Evolutionary conservation across 2,888 invertebrate species (phyloP).

Genomic region (Lutraria lutraria): DNA sequence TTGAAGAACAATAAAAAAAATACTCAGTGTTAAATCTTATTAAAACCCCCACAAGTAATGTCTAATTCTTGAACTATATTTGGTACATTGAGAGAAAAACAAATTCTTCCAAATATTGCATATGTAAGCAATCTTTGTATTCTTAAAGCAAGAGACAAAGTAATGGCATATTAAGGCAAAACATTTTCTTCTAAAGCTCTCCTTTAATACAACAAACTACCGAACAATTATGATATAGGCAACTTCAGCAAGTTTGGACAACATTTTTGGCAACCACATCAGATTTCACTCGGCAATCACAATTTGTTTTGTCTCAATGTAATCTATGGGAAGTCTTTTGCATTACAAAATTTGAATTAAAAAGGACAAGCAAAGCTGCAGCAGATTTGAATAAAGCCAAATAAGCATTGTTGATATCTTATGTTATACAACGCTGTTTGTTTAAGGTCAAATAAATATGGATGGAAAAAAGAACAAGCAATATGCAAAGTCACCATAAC

Average conservation of each 20-base stretch:
- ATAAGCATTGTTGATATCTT: too few relatives aligned
- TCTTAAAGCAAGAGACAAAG: not conserved
- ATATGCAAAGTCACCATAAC: too few relatives aligned
- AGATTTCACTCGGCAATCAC: too few relatives aligned
- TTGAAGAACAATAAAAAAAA: conserved; percentile 18
- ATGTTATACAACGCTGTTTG: too few relatives aligned
- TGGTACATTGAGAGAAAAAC: not conserved
- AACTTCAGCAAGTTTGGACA: not conserved
- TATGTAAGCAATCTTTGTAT: not conserved
- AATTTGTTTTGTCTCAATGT: too few relatives aligned
- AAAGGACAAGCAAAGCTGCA: too few relatives aligned
- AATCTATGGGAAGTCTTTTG: too few relatives aligned
- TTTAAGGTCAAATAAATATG: too few relatives aligned
- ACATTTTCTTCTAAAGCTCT: not conserved
- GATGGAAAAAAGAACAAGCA: too few relatives aligned
- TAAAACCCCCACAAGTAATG: not conserved
- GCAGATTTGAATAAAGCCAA: too few relatives aligned
- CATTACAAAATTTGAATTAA: too few relatives aligned
- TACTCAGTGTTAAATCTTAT: not conserved
- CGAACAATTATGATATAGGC: not conserved
- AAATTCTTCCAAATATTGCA: not conserved
- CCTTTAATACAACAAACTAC: not conserved
- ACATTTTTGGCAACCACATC: too few relatives aligned
- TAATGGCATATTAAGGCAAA: not conserved
- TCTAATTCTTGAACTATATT: not conserved